phyloP scores from a whole-genome alignment of 1,140 invertebrate genomes.

The Phenacoccus solenopsis region DNA sequence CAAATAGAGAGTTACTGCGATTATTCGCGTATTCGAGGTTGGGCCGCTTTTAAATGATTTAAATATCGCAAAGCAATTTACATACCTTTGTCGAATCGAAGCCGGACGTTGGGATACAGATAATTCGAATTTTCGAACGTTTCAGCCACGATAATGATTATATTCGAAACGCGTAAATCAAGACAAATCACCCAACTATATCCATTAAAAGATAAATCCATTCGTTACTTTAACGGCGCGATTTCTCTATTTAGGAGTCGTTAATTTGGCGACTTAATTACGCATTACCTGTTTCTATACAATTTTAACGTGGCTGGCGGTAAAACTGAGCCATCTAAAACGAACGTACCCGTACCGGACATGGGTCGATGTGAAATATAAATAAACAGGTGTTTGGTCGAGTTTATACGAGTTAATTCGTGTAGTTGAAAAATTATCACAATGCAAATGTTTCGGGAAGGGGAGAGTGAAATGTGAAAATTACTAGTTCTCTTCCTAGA shows the following conservation, averaged over 20 bases:
- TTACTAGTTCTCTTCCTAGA: too few species aligned
- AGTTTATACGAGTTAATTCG: too few species aligned
- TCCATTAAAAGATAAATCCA: slow-evolving; percentile 3
- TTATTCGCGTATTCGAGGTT: background rate
- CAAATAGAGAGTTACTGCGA: too few species aligned
- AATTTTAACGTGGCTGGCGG: background rate
- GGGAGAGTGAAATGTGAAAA: too few species aligned
- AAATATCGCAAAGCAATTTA: background rate
- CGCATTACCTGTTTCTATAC: background rate
- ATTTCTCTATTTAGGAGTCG: background rate
- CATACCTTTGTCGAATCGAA: background rate
- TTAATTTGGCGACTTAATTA: background rate
- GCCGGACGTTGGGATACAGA: background rate
- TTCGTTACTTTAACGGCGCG: background rate
- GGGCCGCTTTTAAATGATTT: background rate
- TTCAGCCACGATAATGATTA: background rate
- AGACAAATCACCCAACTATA: background rate
- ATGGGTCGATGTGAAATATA: too few species aligned
- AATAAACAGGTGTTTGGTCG: too few species aligned
- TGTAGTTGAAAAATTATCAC: too few species aligned
- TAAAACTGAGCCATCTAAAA: background rate
- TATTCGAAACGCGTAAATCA: background rate
- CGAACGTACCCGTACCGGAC: too few species aligned
- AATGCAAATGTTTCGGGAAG: too few species aligned
- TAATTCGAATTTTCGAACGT: background rate